phyloP scores from a whole-genome alignment of 1,140 invertebrate species.

The Yoshiicerus persimilis region DNA sequence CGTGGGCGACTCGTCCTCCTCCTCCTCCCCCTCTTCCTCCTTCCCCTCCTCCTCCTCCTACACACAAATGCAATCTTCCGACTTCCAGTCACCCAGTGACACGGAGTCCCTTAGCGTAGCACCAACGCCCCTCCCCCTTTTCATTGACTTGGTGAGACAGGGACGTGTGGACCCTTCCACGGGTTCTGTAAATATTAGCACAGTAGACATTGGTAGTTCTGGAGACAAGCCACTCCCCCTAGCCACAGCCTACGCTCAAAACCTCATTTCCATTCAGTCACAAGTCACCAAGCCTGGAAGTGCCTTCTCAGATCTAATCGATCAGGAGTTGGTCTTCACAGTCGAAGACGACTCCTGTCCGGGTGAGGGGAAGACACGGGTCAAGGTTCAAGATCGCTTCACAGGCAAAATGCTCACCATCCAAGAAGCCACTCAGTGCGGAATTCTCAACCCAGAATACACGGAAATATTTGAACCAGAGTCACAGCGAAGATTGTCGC shows the following conservation, averaged over 20 bases:
- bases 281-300: constrained; percentile 17
- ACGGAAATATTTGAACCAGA: constrained; percentile 79
- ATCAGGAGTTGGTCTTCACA: constrained; percentile 28
- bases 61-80: neutral
- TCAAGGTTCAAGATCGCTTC: constrained; percentile 72
- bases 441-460: constrained; percentile 72
- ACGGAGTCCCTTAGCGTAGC: neutral
- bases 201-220: neutral
- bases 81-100: neutral
- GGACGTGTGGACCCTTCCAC: neutral
- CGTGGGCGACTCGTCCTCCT: neutral
- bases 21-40: neutral
- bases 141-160: constrained; percentile 20
- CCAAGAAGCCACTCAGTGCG: constrained; percentile 74
- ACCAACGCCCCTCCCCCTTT: neutral
- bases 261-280: neutral
- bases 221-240: neutral
- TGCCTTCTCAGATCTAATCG: constrained; percentile 45
- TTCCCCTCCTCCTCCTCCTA: neutral
- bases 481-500: constrained; percentile 74
- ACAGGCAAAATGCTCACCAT: constrained; percentile 77
- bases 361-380: neutral
- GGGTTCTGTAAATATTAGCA: neutral
- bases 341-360: neutral
- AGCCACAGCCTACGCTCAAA: constrained; percentile 9